Evolutionary conservation across 2,888 invertebrate species (phyloP).

Genomic region (Thelaira solivaga): DNA sequence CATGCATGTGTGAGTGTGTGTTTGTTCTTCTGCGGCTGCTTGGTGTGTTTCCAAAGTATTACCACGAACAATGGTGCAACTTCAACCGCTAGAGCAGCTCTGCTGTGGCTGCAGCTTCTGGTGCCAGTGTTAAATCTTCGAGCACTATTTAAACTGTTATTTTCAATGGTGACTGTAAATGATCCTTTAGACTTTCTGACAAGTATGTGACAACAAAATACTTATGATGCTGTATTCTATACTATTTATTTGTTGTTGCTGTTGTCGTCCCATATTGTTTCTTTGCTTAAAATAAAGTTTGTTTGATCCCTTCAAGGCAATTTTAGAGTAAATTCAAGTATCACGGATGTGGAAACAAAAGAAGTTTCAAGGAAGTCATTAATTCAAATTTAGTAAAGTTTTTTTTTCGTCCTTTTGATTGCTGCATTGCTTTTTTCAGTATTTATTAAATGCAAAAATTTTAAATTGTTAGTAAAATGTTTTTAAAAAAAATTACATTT

Average conservation of each 20-base stretch:
- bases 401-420: no score
- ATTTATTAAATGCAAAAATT: slow-evolving; percentile 28
- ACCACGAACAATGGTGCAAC: slow-evolving; percentile 14
- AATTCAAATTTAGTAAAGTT: slow-evolving; percentile 30
- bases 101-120: slow-evolving; percentile 1
- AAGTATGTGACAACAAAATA: slow-evolving; percentile 59
- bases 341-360: slow-evolving; percentile 2
- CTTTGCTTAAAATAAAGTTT: slow-evolving; percentile 32
- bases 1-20: slow-evolving; percentile 43
- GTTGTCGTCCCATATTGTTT: not conserved
- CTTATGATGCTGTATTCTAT: slow-evolving; percentile 38
- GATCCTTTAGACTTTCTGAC: slow-evolving; percentile 57
- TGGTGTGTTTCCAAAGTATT: slow-evolving; percentile 23
- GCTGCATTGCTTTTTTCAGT: not conserved
- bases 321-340: slow-evolving; percentile 1
- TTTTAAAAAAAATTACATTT: no score
- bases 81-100: slow-evolving; percentile 11
- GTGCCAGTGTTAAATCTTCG: slow-evolving; percentile 15
- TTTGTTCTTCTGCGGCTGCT: slow-evolving; percentile 26
- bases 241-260: not conserved
- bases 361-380: slow-evolving; percentile 38
- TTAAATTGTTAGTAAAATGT: not conserved
- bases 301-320: slow-evolving; percentile 25
- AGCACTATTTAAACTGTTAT: slow-evolving; percentile 44
- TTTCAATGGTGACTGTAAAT: slow-evolving; percentile 56